Evolutionary conservation across 2,113 vertebrate species (phyloP), one percentile per base, ranked within the genome.

Genomic region (Acrocephalus kingi): DNA sequence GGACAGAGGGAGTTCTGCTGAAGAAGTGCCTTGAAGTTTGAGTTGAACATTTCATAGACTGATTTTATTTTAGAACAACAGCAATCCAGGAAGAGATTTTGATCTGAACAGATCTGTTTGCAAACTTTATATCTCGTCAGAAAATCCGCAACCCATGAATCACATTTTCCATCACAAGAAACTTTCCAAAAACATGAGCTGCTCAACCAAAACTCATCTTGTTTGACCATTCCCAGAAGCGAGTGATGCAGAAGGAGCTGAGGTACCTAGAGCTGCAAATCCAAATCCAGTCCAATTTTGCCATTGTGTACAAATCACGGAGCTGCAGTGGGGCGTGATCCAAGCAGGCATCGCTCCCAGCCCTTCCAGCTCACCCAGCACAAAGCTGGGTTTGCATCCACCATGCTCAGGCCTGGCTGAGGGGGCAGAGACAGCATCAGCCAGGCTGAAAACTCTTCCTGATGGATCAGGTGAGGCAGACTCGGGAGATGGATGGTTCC

Each of bases 171-270:
- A 43, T 77, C 9, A 2, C 10, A 30, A 55, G 67, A 66, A 83
- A 73, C 69, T 82, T 90, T 58, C 4, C 3, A 4, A 35, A 91
- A 90, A 72, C 79, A 52, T 19, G 54, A 95, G 49, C 41, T 54
- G 35, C 61, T 96, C 79, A 74, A 92, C 39, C 64, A 92, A 93
- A 90, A 79, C 76, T 90, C 79, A 90, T 90, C 68, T 59, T 52
- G n/a, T 61, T 87, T 95, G 93, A 49, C 76, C 85, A 6, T 96
- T 86, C 85, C 85, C 93, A 75, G 82, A 41, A 90, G 43, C 1
- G 43, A 94, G 64, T 2, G 72, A 75, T 54, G 88, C 95, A 90
- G 88, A 93, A 95, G 85, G 48, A 83, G 41, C 86, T 72, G 76
- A 92, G 61, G 73, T 72, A 90, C 90, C 92, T 88, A 21, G 41